Conservation (phyloP, 2,888 invertebrate genomes). For the Stenchaetothrips biformis region DNA sequence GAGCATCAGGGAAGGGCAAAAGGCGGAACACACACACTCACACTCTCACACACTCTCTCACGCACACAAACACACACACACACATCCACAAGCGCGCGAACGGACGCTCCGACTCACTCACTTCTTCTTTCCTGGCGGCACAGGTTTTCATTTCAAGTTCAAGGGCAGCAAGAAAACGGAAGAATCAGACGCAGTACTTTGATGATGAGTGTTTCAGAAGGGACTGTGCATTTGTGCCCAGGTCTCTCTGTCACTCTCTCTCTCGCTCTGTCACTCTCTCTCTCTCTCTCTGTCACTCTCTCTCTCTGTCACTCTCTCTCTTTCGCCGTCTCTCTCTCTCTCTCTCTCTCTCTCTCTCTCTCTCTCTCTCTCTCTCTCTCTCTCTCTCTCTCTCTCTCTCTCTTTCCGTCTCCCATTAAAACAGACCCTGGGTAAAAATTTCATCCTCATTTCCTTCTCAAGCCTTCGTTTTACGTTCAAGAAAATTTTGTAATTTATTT, state of each 20-base stretch:
- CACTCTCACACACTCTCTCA: background rate
- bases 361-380: no score
- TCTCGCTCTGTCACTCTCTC: no score
- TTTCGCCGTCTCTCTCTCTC: background rate
- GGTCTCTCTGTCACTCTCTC: no score
- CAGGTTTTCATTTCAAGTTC: slow-evolving; percentile 17
- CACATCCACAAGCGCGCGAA: background rate
- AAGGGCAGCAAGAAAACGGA: background rate
- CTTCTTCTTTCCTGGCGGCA: background rate
- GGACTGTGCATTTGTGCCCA: background rate
- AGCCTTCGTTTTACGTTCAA: no score
- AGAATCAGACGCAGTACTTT: background rate
- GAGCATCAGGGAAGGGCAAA: background rate
- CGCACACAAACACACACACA: slow-evolving; percentile 4
- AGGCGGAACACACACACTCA: background rate
- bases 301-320: no score
- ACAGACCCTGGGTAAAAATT: no score
- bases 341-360: no score
- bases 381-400: no score
- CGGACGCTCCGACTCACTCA: background rate
- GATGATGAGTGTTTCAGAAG: background rate
- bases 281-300: no score
- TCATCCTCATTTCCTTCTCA: no score
- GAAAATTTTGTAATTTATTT: no score
- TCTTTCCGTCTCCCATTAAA: no score